These are phyloP conservation scores for Coendou prehensilis DNA, from an alignment of 2,797 vertebrate species.

Conservation along the genomic window DNA sequence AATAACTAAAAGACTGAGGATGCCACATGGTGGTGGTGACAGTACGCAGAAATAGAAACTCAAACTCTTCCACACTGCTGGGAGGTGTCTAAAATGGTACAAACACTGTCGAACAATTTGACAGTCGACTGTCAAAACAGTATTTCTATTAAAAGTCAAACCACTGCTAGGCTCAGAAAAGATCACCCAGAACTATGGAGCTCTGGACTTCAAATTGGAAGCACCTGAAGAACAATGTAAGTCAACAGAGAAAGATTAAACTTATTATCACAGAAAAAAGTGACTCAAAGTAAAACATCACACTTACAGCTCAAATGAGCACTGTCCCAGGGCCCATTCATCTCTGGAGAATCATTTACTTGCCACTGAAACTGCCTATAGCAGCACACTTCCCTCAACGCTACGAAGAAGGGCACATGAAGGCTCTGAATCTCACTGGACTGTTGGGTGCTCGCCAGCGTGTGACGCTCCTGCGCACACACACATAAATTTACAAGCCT, in stretches of 20 bases:
- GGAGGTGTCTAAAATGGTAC: background rate
- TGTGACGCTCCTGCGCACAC: background rate
- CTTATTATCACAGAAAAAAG: background rate
- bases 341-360: background rate
- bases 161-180: background rate
- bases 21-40: background rate
- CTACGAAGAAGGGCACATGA: background rate
- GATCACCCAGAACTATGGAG: background rate
- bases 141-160: background rate
- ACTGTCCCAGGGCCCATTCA: background rate
- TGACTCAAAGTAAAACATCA: background rate
- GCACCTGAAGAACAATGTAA: background rate
- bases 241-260: background rate
- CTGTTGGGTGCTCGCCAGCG: background rate
- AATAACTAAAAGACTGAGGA: background rate
- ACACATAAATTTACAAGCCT: background rate
- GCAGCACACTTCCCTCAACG: background rate
- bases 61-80: background rate
- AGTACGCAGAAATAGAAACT: background rate
- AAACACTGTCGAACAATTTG: background rate
- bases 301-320: background rate
- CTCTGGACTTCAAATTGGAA: background rate
- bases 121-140: background rate
- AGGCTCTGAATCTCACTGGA: background rate
- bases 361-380: background rate